These are phyloP conservation scores for Eubucco bourcierii DNA, from an alignment of 2,113 vertebrate genomes.

Conservation along the genomic window DNA sequence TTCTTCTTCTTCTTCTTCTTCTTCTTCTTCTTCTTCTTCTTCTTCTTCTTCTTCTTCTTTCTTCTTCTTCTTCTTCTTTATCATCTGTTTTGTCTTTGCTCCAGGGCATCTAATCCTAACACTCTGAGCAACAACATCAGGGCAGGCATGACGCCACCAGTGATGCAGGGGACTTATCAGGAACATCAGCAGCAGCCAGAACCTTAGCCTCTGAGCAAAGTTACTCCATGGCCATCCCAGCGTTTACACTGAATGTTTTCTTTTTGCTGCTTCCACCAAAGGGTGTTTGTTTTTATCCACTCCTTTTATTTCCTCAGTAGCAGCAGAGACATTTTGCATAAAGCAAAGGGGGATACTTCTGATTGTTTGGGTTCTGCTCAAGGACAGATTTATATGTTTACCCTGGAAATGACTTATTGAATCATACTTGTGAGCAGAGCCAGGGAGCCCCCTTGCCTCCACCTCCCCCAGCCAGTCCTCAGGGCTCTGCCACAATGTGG, in stretches of 20 bases:
- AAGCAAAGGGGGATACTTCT: constrained; percentile 30
- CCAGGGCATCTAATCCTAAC: not conserved
- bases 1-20: not conserved
- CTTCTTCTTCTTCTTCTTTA: not conserved
- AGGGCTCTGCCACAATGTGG: constrained; percentile 50
- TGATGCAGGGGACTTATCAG: not conserved
- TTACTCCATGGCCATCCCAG: not conserved
- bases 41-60: not conserved
- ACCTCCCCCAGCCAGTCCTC: constrained; percentile 40
- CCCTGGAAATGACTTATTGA: constrained; percentile 68
- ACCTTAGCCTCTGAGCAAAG: not conserved
- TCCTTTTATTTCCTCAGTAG: constrained; percentile 50
- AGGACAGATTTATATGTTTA: constrained; percentile 59
- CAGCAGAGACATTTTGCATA: constrained; percentile 24
- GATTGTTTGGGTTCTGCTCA: constrained; percentile 35
- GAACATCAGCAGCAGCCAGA: not conserved
- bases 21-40: not conserved
- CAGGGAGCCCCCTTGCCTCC: constrained; percentile 52
- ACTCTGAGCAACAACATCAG: not conserved
- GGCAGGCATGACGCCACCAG: not conserved
- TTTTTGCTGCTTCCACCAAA: not conserved
- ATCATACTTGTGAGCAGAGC: constrained; percentile 57
- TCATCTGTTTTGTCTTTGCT: constrained; percentile 13
- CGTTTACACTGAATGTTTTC: not conserved
- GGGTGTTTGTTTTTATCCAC: constrained; percentile 38